A percentile compares a stretch with the other conserved stretches of the same genome.
These are phyloP conservation scores for Hyposoter didymator DNA, from an alignment of 2,888 invertebrate genomes.

Conservation along the genomic window DNA sequence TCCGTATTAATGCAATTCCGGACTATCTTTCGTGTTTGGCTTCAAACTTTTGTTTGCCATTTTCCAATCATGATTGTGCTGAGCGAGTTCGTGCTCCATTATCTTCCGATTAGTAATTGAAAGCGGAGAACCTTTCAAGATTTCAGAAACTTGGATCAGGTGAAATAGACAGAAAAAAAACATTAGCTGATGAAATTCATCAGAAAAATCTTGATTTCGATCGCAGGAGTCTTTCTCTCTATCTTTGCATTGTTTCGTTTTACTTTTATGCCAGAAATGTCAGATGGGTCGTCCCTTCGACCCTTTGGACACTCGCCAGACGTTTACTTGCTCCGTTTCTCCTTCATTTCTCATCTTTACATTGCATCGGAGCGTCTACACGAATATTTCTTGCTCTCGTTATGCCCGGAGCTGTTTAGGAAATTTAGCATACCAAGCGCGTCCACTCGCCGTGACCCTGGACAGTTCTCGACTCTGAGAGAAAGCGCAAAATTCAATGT, in stretches of 20 bases:
- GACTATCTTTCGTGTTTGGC: conserved; percentile 31
- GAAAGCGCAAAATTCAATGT: conserved; percentile 48
- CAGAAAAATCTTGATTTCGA: conserved; percentile 43
- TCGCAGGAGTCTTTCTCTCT: conserved; percentile 6
- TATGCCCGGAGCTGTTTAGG: conserved; percentile 52
- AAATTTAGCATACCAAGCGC: conserved; percentile 64
- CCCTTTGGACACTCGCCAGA: conserved; percentile 65
- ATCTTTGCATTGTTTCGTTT: conserved; percentile 19
- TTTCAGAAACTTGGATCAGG: background rate
- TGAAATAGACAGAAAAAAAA: background rate
- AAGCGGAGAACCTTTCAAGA: background rate
- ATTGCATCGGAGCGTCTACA: conserved; percentile 34
- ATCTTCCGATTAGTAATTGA: background rate
- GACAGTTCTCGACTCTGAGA: background rate
- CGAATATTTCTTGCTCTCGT: conserved; percentile 33
- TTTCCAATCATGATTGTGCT: conserved; percentile 19
- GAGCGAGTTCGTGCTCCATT: background rate
- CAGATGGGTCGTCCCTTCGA: conserved; percentile 54
- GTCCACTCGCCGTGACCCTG: conserved; percentile 36
- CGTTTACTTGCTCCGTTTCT: conserved; percentile 42
- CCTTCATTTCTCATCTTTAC: conserved; percentile 35
- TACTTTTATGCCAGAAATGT: conserved; percentile 31
- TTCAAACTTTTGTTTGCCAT: conserved; percentile 31
- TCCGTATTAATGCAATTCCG: conserved; percentile 61
- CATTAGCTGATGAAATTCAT: conserved; percentile 6